These are phyloP conservation scores for Blomia tropicalis DNA, from an alignment of 2,888 invertebrate species.

Conservation along the genomic window DNA sequence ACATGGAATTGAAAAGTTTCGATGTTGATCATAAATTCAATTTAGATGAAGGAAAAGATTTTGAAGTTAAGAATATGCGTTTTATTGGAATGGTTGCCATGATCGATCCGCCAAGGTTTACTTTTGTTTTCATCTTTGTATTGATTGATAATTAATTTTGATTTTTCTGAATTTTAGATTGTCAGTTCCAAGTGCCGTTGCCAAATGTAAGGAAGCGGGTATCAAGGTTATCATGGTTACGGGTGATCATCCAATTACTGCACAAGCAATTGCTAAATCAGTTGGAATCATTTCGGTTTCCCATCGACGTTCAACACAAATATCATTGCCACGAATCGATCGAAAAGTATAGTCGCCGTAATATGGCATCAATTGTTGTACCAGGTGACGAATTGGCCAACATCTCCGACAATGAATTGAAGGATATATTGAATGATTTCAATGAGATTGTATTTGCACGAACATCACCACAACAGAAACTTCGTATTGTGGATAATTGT, in stretches of 20 bases:
- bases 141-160: background rate
- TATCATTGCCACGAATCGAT: constrained; percentile 12
- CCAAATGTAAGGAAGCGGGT: constrained; percentile 36
- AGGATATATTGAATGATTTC: background rate
- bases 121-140: no score
- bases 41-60: constrained; percentile 34
- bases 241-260: constrained; percentile 33
- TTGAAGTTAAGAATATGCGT: constrained; percentile 33
- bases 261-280: constrained; percentile 35
- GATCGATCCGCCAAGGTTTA: constrained; percentile 36
- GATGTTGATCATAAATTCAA: constrained; percentile 32
- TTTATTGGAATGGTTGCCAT: constrained; percentile 35
- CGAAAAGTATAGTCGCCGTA: background rate
- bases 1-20: constrained; percentile 30
- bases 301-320: constrained; percentile 14
- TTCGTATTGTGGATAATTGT: constrained; percentile 33
- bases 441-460: constrained; percentile 37
- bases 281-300: constrained; percentile 39
- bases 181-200: constrained; percentile 35
- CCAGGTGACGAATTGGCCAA: constrained; percentile 18
- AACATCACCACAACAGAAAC: constrained; percentile 40
- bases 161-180: background rate
- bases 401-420: background rate
- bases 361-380: constrained; percentile 14
- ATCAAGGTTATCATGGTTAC: constrained; percentile 39